phyloP scores from a whole-genome alignment of 2,888 invertebrate species.

The Tinea trinotella region DNA sequence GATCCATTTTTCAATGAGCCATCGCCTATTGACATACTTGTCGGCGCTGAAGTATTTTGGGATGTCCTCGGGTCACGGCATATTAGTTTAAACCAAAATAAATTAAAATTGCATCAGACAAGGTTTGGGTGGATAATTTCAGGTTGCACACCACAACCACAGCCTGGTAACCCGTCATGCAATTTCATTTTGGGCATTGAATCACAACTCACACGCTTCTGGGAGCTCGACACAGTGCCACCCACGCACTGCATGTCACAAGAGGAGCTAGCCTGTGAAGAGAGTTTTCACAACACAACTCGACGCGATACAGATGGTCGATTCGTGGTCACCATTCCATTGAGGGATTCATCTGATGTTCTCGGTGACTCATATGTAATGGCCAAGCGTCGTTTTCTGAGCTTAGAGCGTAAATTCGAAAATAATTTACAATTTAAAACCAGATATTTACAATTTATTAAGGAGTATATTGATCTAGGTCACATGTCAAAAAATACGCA shows the following conservation, averaged over 20 bases:
- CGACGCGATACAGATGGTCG: neutral
- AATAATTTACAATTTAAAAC: neutral
- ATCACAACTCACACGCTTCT: too few species aligned
- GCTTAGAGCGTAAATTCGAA: slow-evolving; percentile 8
- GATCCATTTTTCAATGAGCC: neutral
- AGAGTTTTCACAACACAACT: too few species aligned
- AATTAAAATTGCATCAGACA: neutral
- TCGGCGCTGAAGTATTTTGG: neutral
- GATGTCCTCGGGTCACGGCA: neutral
- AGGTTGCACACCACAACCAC: neutral
- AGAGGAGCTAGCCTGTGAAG: too few species aligned
- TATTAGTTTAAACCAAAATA: neutral
- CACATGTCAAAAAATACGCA: slow-evolving; percentile 14
- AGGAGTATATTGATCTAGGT: slow-evolving; percentile 14
- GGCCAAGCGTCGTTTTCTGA: slow-evolving; percentile 13
- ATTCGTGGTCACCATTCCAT: neutral
- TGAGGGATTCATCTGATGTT: slow-evolving; percentile 1
- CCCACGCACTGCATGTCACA: too few species aligned
- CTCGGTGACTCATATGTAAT: slow-evolving; percentile 16
- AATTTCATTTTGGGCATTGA: too few species aligned
- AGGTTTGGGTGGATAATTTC: neutral
- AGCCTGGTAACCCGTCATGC: neutral
- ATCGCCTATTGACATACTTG: neutral
- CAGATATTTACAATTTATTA: slow-evolving; percentile 11
- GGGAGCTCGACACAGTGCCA: too few species aligned